Evolutionary conservation across 1,140 invertebrate genomes (phyloP).

Genomic region (Vanessa tameamea): DNA sequence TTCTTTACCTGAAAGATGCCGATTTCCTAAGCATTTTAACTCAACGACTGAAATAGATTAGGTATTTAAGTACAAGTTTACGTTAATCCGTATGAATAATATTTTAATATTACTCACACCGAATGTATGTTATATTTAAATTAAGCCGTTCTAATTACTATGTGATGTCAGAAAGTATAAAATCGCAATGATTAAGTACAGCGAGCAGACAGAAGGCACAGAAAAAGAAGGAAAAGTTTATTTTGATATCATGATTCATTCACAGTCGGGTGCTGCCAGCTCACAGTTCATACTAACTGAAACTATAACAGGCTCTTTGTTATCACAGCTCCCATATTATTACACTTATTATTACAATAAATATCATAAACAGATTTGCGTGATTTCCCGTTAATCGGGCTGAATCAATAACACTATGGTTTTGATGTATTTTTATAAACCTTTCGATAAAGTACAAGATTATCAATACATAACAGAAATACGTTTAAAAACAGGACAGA

Average conservation of each 20-base stretch:
- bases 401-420: no score
- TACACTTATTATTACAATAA: not conserved
- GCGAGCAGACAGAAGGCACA: conserved; percentile 43
- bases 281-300: conserved; percentile 38
- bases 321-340: conserved; percentile 32
- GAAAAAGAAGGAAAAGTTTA: conserved; percentile 63
- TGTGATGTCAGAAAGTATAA: conserved; percentile 45
- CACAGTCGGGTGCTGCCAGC: conserved; percentile 37
- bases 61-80: no score
- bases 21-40: not conserved
- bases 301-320: conserved; percentile 47
- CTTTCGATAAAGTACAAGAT: not conserved
- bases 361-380: not conserved
- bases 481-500: not conserved
- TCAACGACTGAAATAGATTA: no score
- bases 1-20: not conserved
- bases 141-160: conserved; percentile 37
- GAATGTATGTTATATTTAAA: conserved; percentile 29
- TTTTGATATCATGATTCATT: conserved; percentile 70
- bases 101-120: not conserved
- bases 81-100: conserved; percentile 17
- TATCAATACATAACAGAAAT: not conserved
- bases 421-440: no score
- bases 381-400: no score
- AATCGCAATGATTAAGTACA: conserved; percentile 55